Evolutionary conservation across 2,888 invertebrate genomes (phyloP).

Genomic region (Punctoribates punctum): DNA sequence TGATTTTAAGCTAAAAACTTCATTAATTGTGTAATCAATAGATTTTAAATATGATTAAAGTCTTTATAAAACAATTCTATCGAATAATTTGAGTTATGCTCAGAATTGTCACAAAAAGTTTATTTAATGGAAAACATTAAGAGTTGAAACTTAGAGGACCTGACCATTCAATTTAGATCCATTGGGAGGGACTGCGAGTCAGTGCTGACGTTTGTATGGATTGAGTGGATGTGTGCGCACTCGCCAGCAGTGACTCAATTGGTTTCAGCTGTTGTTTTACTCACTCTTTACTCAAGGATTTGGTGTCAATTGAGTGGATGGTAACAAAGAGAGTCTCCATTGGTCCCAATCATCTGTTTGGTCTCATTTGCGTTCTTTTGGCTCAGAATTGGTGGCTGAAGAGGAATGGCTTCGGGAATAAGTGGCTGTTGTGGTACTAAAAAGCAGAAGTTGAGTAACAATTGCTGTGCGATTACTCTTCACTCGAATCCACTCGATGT

Average conservation of each 20-base stretch:
- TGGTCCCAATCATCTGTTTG: constrained; percentile 9
- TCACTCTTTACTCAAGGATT: background rate
- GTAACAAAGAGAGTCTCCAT: constrained; percentile 32
- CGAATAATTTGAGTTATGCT: too few species aligned
- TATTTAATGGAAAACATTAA: too few species aligned
- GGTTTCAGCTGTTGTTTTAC: too few species aligned
- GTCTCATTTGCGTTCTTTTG: constrained; percentile 13
- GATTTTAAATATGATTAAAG: too few species aligned
- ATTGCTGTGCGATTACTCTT: constrained; percentile 54
- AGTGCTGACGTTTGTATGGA: too few species aligned
- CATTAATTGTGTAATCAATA: background rate
- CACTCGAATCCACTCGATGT: constrained; percentile 56
- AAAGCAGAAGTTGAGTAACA: constrained; percentile 81
- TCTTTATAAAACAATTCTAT: too few species aligned
- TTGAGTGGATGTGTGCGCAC: too few species aligned
- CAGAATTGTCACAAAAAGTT: too few species aligned
- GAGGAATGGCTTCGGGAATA: constrained; percentile 14
- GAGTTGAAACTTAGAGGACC: too few species aligned
- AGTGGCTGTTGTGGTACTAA: constrained; percentile 87
- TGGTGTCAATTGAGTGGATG: background rate
- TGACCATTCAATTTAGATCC: too few species aligned
- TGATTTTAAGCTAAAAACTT: background rate
- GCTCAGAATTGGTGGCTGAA: constrained; percentile 61
- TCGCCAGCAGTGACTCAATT: too few species aligned
- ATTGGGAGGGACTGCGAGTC: too few species aligned